These are phyloP conservation scores for Misgurnus mizolepis DNA, from an alignment of 2,113 vertebrate genomes.

Conservation along the genomic window DNA sequence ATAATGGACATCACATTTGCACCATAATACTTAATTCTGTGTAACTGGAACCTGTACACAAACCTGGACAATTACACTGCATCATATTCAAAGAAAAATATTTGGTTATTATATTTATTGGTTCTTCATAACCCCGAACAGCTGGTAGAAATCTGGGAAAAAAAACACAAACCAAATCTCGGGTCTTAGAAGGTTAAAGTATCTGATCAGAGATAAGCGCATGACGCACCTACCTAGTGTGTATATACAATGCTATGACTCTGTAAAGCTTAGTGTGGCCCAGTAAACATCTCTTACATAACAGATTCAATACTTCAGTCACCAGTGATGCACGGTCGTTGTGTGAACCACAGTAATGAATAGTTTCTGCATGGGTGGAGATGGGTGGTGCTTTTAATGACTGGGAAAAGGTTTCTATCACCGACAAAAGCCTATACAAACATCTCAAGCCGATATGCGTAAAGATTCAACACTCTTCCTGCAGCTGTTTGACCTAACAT, in stretches of 20 bases:
- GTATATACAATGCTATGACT: neutral
- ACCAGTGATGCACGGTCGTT: constrained; percentile 24
- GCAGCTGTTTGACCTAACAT: neutral
- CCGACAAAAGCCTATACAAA: constrained; percentile 25
- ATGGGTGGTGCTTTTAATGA: constrained; percentile 4
- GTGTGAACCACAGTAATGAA: constrained; percentile 24
- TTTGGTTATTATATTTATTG: no score
- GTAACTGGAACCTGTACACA: no score
- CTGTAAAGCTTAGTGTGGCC: neutral
- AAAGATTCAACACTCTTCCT: neutral
- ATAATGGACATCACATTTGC: no score
- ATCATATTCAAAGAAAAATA: no score
- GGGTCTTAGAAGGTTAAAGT: no score
- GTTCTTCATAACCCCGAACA: no score
- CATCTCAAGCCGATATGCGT: constrained; percentile 7
- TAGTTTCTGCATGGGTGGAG: neutral
- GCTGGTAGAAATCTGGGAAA: no score
- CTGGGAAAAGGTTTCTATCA: constrained; percentile 15
- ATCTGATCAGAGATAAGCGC: neutral
- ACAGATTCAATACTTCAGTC: constrained; percentile 12
- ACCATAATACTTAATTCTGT: no score
- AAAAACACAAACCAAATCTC: no score
- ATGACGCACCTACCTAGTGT: neutral
- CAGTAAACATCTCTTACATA: neutral
- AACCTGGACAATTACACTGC: no score